Base-by-base conservation (phyloP, 1,140 invertebrate genomes). In the Piezodorus guildinii region DNA sequence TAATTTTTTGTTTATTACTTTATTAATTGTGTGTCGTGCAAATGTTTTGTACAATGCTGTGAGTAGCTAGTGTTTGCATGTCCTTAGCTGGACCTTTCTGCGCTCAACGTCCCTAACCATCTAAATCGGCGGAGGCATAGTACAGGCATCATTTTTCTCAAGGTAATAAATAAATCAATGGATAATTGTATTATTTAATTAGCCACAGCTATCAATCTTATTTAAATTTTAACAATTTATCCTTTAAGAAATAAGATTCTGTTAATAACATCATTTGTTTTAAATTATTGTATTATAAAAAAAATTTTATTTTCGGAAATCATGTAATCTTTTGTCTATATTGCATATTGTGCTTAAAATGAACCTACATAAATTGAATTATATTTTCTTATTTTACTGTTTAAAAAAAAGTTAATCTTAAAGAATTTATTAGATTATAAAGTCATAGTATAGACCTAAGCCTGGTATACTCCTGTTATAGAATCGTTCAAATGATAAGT, bases 101-200 rank as follows among this genome's bases (percentile, higher is more conserved):
- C 25, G 27, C 52, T 64, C 64, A 65, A 65, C 64, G 60, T 64
- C 46, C 46, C 59, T 49, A 61, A 17, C 66, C 81, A 82, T 72
- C 80, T 85, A 76, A 85, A 84, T 69, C 80, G 82, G 74, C 81
- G 85, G 73, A 81, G 85, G 71, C 84, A 87, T 79, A 86, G 78
- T 75, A 78, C 78, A 72, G 77, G 84, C 75, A 75, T 78, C 73
- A 76, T 78, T 72, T 77, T 74, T 72, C 75, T 77, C 73, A 77
- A 77, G 77, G 81, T 65, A 65, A 23, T 51, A 21, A n/a, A 5
- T 10, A n/a, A n/a, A 43, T 44, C 19, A 34, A 10, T 61, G 17
- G 25, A 61, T 61, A 34, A 3, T 61, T 61, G n/a, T 54, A 17
- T 63, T 54, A 39, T 39, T 30, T 39, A 39, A 39, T 39, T 39